phyloP scores from a whole-genome alignment of 2,113 vertebrate genomes.

The Entomyzon cyanotis region DNA sequence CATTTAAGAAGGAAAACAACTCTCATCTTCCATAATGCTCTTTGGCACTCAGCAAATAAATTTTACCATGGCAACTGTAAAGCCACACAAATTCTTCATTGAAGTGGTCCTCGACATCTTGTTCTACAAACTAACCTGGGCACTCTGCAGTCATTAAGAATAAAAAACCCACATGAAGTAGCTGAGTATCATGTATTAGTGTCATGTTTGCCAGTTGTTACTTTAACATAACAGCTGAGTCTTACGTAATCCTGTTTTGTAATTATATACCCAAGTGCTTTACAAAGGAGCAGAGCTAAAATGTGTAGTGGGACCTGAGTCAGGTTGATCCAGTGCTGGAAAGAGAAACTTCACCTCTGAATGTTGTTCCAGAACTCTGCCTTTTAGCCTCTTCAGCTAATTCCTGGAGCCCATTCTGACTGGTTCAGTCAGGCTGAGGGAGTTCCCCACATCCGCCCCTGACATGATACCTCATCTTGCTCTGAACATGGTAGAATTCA shows the following conservation, averaged over 20 bases:
- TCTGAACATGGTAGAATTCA: neutral
- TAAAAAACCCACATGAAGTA: neutral
- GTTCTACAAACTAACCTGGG: neutral
- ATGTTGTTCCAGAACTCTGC: neutral
- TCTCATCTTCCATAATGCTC: neutral
- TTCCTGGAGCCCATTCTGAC: neutral
- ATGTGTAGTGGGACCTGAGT: neutral
- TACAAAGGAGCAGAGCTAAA: neutral
- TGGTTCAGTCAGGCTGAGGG: neutral
- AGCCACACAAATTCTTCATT: neutral
- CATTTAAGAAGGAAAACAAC: slow-evolving; percentile 2
- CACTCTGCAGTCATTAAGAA: neutral
- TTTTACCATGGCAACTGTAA: neutral
- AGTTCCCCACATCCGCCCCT: neutral
- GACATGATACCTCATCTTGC: neutral
- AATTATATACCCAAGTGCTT: neutral
- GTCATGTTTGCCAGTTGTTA: neutral
- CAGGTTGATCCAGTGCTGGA: neutral
- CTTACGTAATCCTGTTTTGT: neutral
- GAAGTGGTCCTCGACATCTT: neutral
- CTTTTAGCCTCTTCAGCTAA: neutral
- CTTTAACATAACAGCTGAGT: neutral
- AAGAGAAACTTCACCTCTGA: neutral
- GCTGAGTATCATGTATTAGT: neutral
- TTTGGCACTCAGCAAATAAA: neutral